Percentiles rank a stretch among this genome's conserved stretches.
Conservation (phyloP, 2,797 vertebrate genomes). For the Halcyon leucocephala region DNA sequence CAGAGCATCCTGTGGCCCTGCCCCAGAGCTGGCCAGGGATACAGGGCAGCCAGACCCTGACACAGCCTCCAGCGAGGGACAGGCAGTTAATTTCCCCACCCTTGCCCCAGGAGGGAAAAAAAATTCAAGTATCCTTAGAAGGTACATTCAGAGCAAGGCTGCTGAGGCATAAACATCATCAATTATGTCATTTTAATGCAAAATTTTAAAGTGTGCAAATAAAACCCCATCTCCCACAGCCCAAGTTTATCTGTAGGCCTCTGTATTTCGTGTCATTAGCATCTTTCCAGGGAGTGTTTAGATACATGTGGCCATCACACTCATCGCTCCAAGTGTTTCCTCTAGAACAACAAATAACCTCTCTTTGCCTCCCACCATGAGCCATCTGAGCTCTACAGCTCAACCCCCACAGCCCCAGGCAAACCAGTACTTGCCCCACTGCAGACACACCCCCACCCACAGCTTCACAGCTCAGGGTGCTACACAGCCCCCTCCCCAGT, state of each 20-base stretch:
- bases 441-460: background rate
- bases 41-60: background rate
- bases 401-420: background rate
- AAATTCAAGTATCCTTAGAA: background rate
- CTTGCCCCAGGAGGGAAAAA: background rate
- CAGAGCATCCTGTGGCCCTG: background rate
- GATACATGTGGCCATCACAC: accelerated
- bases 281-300: background rate
- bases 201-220: background rate
- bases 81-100: background rate
- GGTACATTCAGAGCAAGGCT: background rate
- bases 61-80: background rate
- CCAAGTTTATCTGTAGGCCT: background rate
- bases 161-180: background rate
- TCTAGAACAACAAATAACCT: background rate
- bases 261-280: background rate
- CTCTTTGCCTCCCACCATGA: background rate
- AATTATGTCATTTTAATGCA: background rate
- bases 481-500: background rate
- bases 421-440: background rate
- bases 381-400: background rate
- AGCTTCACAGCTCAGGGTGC: background rate
- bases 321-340: background rate
- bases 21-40: background rate
- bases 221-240: background rate